phyloP scores from a whole-genome alignment of 23 tunicate species.

The Styela plicata region DNA sequence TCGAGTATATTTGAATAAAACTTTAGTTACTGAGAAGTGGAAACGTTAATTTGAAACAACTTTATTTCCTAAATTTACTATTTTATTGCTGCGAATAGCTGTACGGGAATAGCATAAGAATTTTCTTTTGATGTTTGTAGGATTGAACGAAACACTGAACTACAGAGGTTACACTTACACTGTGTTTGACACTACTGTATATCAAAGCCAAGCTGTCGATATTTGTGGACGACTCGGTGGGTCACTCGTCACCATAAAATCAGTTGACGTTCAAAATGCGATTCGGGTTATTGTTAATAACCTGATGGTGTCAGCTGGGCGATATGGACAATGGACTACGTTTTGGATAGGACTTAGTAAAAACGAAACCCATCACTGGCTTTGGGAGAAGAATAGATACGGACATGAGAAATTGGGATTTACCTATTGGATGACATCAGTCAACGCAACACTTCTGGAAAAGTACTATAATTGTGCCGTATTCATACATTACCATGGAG shows the following conservation, averaged over 20 bases:
- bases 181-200: background rate
- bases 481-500: background rate
- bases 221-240: background rate
- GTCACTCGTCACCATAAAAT: background rate
- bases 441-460: background rate
- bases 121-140: background rate
- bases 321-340: background rate
- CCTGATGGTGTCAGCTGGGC: background rate
- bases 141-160: background rate
- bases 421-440: background rate
- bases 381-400: background rate
- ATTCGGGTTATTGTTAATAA: background rate
- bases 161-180: background rate
- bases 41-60: no score
- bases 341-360: background rate
- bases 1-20: no score
- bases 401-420: background rate
- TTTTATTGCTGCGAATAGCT: no score
- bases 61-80: no score
- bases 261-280: background rate
- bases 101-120: no score
- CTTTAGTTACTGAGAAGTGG: no score
- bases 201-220: background rate
- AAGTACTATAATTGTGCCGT: background rate
- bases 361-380: background rate